Evolutionary conservation across 2,797 vertebrate species (phyloP).

Genomic region (Gambelia wislizenii): DNA sequence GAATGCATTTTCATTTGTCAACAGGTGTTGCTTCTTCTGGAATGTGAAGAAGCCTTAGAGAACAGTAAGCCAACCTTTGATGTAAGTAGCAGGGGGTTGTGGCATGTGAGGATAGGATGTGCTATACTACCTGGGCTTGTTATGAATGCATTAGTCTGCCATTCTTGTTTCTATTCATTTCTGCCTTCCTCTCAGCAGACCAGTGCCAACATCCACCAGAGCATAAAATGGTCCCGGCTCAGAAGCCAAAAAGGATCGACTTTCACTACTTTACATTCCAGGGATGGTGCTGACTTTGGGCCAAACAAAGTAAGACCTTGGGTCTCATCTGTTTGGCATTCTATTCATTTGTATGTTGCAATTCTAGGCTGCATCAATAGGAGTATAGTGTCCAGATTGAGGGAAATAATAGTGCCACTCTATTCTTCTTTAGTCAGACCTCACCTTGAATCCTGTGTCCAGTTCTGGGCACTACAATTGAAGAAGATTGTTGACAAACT

Average conservation of each 20-base stretch:
- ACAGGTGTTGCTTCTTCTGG: background rate
- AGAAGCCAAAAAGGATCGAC: background rate
- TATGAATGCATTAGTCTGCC: background rate
- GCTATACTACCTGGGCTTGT: too few relatives aligned
- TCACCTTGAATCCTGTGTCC: too few relatives aligned
- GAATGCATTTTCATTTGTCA: background rate
- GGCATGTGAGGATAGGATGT: background rate
- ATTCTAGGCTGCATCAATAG: too few relatives aligned
- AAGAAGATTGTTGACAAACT: too few relatives aligned
- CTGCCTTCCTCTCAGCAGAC: background rate
- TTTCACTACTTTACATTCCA: background rate
- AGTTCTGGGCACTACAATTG: too few relatives aligned
- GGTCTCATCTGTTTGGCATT: background rate
- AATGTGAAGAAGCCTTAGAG: background rate
- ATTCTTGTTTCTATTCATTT: background rate
- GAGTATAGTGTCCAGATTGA: too few relatives aligned
- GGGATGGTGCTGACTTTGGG: background rate
- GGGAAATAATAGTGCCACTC: too few relatives aligned
- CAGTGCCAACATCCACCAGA: background rate
- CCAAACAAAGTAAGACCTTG: background rate
- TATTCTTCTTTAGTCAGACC: too few relatives aligned
- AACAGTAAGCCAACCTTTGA: too few relatives aligned
- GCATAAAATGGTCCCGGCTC: background rate
- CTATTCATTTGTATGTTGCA: too few relatives aligned
- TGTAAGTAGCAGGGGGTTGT: too few relatives aligned